These are phyloP conservation scores for Corbicula japonica DNA, from an alignment of 2,888 invertebrate species.

Conservation along the genomic window DNA sequence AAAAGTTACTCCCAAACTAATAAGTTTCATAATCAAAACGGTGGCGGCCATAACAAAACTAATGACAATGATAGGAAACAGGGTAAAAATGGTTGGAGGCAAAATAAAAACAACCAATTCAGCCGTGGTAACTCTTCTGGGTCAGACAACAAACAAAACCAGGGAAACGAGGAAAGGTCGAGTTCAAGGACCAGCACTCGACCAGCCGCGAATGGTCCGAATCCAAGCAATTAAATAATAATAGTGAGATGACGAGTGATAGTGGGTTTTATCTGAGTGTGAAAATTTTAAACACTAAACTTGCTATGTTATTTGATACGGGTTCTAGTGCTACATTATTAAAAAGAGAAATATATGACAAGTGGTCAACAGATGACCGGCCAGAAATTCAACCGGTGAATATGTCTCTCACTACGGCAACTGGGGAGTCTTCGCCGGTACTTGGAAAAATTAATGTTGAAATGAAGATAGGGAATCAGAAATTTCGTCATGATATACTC, in stretches of 20 bases:
- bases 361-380: constrained; percentile 6
- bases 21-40: neutral
- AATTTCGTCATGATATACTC: neutral
- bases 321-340: constrained; percentile 33
- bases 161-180: neutral
- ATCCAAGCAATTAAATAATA: neutral
- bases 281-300: too few relatives aligned
- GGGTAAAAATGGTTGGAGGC: too few relatives aligned
- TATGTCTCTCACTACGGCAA: constrained; percentile 20
- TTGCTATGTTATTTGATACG: constrained; percentile 24
- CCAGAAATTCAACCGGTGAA: constrained; percentile 7
- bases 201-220: neutral
- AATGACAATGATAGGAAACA: too few relatives aligned
- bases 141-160: neutral
- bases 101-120: too few relatives aligned
- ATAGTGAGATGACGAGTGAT: neutral
- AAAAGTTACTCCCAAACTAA: neutral
- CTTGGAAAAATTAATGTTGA: neutral
- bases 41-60: neutral
- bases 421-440: constrained; percentile 27
- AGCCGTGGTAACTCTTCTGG: too few relatives aligned
- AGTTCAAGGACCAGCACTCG: neutral
- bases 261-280: too few relatives aligned
- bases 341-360: constrained; percentile 6
- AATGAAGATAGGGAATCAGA: too few relatives aligned